Percentiles rank a stretch among this genome's conserved stretches.
Conservation (phyloP, 2,113 vertebrate genomes). For the Microcebus lehilahytsara region DNA sequence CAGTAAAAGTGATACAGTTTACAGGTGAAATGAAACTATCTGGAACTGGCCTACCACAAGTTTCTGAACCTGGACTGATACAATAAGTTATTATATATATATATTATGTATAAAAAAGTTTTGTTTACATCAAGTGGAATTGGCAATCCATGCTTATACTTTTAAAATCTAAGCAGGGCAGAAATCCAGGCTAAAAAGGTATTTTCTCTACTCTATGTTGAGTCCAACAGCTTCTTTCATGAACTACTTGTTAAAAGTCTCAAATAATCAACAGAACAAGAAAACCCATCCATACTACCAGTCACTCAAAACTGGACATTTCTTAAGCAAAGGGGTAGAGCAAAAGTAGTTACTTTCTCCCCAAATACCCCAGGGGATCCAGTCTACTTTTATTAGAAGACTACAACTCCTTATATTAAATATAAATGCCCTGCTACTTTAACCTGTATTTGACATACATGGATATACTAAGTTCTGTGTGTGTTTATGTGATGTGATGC, state of each 20-base stretch:
- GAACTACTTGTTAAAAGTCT: slow-evolving; percentile 80
- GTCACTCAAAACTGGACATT: slow-evolving; percentile 54
- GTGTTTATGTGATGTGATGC: slow-evolving; percentile 31
- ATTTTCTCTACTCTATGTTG: slow-evolving; percentile 76
- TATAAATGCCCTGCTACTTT: slow-evolving; percentile 45
- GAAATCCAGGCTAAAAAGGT: slow-evolving; percentile 80
- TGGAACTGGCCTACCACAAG: slow-evolving; percentile 84
- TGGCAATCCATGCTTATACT: slow-evolving; percentile 83
- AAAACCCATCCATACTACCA: slow-evolving; percentile 69
- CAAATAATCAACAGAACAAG: slow-evolving; percentile 78
- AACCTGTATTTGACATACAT: slow-evolving; percentile 64
- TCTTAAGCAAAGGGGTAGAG: slow-evolving; percentile 60
- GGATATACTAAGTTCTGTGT: slow-evolving; percentile 73
- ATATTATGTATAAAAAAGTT: slow-evolving; percentile 80
- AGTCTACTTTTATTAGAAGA: slow-evolving; percentile 60
- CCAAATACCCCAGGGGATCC: slow-evolving; percentile 53
- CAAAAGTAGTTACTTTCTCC: slow-evolving; percentile 66
- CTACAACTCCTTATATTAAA: slow-evolving; percentile 23
- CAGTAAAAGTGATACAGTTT: slow-evolving; percentile 83
- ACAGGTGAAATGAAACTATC: slow-evolving; percentile 83
- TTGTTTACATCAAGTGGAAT: slow-evolving; percentile 83
- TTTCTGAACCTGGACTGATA: slow-evolving; percentile 85
- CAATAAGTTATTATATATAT: slow-evolving; percentile 74
- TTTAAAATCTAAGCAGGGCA: slow-evolving; percentile 79
- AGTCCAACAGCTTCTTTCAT: slow-evolving; percentile 74